These are phyloP conservation scores for Xerus rutilus DNA, from an alignment of 2,797 vertebrate species.

Conservation along the genomic window DNA sequence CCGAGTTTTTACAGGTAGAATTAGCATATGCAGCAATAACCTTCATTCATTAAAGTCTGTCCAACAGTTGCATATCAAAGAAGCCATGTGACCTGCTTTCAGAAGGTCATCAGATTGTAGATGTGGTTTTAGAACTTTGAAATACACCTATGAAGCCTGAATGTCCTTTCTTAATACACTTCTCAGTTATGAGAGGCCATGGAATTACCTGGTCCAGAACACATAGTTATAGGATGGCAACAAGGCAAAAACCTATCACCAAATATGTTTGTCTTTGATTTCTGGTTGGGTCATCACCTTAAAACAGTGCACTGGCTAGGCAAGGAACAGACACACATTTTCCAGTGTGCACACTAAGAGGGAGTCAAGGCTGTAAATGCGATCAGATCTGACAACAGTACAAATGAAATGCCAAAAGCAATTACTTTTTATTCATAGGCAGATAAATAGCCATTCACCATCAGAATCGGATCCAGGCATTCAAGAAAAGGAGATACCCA, in stretches of 20 bases:
- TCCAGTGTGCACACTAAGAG: not conserved
- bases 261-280: not conserved
- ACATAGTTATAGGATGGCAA: not conserved
- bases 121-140: not conserved
- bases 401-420: conserved; percentile 63
- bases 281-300: not conserved
- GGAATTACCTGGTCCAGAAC: not conserved
- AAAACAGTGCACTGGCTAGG: not conserved
- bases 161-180: not conserved
- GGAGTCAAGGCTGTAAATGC: not conserved
- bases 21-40: not conserved
- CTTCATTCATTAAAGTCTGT: not conserved
- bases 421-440: conserved; percentile 16
- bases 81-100: not conserved
- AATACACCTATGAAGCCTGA: not conserved
- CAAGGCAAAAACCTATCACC: not conserved
- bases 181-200: not conserved
- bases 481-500: not conserved
- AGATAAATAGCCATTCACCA: conserved; percentile 23
- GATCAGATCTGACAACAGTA: conserved; percentile 62
- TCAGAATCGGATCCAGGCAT: not conserved
- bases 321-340: not conserved
- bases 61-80: not conserved
- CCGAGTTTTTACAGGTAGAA: not conserved
- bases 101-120: not conserved